A percentile compares a stretch with the other conserved stretches of the same genome.
phyloP scores from a whole-genome alignment of 2,797 vertebrate species.

The Peromyscus eremicus region DNA sequence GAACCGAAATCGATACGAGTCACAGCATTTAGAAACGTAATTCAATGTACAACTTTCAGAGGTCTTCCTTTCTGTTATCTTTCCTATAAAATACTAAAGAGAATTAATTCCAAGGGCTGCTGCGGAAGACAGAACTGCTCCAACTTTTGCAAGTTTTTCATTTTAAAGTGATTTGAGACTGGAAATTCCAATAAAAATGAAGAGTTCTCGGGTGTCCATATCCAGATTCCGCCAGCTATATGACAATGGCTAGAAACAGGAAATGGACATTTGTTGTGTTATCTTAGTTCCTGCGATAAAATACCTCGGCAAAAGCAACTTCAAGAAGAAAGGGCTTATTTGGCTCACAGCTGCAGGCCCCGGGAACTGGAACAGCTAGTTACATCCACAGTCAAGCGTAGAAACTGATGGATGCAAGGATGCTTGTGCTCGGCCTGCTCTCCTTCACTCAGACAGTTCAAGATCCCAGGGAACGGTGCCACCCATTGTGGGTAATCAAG shows the following conservation, averaged over 20 bases:
- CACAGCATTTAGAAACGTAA: conserved; percentile 10
- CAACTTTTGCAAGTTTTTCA: background rate
- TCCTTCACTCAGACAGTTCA: background rate
- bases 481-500: background rate
- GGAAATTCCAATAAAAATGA: conserved; percentile 46
- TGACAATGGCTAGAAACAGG: conserved; percentile 38
- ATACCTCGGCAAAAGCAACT: background rate
- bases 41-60: conserved; percentile 19
- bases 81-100: conserved; percentile 36
- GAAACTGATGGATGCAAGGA: background rate
- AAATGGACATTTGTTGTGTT: conserved; percentile 32
- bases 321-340: background rate
- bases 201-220: background rate
- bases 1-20: conserved; percentile 11
- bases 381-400: background rate
- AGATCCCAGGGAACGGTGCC: background rate
- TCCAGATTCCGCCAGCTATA: background rate
- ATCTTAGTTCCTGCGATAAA: background rate
- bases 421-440: background rate
- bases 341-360: background rate
- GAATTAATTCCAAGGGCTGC: conserved; percentile 22
- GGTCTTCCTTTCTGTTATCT: background rate
- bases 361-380: background rate
- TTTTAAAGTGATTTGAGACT: conserved; percentile 30
- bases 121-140: conserved; percentile 10